A percentile compares a stretch with the other conserved stretches of the same genome.
phyloP scores from a whole-genome alignment of 2,888 invertebrate species.

The Drosophila formosana region DNA sequence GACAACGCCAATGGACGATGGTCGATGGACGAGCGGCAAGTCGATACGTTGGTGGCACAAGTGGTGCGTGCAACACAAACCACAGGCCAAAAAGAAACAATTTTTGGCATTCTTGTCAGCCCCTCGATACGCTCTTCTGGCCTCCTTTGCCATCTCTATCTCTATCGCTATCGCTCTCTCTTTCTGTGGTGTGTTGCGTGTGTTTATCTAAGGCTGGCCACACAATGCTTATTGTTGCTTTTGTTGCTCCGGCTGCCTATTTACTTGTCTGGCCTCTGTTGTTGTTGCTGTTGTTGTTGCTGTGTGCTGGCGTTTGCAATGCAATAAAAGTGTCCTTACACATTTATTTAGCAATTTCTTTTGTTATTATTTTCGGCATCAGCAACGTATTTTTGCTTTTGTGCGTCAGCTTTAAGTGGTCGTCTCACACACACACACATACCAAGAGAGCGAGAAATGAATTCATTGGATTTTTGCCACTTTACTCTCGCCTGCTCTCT shows the following conservation, averaged over 20 bases:
- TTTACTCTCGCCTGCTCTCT: not conserved
- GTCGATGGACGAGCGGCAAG: conserved; percentile 14
- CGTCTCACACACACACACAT: conserved; percentile 24
- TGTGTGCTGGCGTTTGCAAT: conserved; percentile 59
- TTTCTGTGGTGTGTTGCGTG: conserved; percentile 29
- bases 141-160: not conserved
- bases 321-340: conserved; percentile 81
- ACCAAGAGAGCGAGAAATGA: conserved; percentile 41
- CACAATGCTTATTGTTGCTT: conserved; percentile 71
- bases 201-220: conserved; percentile 62
- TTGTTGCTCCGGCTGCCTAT: conserved; percentile 58
- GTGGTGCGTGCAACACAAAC: conserved; percentile 50
- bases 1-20: conserved; percentile 51
- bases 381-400: conserved; percentile 53
- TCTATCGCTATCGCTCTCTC: not conserved
- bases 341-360: conserved; percentile 81
- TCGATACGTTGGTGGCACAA: conserved; percentile 30
- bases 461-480: conserved; percentile 51
- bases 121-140: not conserved
- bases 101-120: conserved; percentile 44
- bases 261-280: conserved; percentile 67
- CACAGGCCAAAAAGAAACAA: conserved; percentile 29
- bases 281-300: conserved; percentile 29
- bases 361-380: conserved; percentile 76
- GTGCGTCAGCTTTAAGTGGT: conserved; percentile 70